These are phyloP conservation scores for Pseudorasbora parva DNA, from an alignment of 2,113 vertebrate genomes.

Conservation along the genomic window DNA sequence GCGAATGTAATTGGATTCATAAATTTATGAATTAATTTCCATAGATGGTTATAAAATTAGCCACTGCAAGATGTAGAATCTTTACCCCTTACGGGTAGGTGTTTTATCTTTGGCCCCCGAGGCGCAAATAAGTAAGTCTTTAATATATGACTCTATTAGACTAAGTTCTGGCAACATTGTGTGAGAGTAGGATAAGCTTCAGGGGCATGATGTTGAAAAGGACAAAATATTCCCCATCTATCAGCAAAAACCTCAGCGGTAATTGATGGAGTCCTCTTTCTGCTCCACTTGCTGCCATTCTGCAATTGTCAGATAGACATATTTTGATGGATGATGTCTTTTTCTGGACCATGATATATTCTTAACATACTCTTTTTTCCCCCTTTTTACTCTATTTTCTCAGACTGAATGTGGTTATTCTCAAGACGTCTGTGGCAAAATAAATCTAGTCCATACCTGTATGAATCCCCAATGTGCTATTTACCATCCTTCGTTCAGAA, in stretches of 20 bases:
- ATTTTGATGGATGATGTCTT: slow-evolving; percentile 59
- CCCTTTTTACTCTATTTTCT: not conserved
- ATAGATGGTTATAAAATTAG: slow-evolving; percentile 16
- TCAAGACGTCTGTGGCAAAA: not conserved
- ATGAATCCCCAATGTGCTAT: not conserved
- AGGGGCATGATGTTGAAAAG: slow-evolving; percentile 38
- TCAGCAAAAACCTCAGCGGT: slow-evolving; percentile 37
- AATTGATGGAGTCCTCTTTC: slow-evolving; percentile 51
- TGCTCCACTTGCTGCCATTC: slow-evolving; percentile 52
- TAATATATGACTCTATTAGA: slow-evolving; percentile 34
- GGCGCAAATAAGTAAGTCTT: slow-evolving; percentile 7
- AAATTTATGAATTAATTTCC: slow-evolving; percentile 34
- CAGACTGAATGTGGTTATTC: slow-evolving; percentile 22
- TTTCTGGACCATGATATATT: slow-evolving; percentile 49
- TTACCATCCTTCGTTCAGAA: too few species aligned
- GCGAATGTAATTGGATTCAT: slow-evolving; percentile 33
- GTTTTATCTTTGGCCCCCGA: slow-evolving; percentile 12
- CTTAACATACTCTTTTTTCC: slow-evolving; percentile 14
- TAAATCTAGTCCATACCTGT: not conserved
- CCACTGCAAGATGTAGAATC: not conserved
- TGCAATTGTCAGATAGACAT: slow-evolving; percentile 45
- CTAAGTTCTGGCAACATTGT: slow-evolving; percentile 13
- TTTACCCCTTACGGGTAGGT: not conserved
- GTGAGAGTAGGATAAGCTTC: slow-evolving; percentile 20
- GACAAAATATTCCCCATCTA: slow-evolving; percentile 45